Evolutionary conservation across 2,113 vertebrate species (phyloP).

Genomic region (Sapayoa aenigma): DNA sequence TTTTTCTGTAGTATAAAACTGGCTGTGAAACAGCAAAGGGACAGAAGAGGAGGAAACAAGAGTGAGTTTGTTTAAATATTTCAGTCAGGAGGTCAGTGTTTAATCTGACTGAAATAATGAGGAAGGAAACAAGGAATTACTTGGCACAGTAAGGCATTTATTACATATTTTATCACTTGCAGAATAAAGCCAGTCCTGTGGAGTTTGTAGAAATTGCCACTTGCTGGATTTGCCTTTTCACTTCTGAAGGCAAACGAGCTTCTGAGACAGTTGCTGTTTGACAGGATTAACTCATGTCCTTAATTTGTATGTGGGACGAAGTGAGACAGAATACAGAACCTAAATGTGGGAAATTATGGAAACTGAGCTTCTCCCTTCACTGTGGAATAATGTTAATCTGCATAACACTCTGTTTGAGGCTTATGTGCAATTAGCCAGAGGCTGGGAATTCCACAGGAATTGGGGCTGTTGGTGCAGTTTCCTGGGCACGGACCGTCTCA

Average conservation of each 20-base stretch:
- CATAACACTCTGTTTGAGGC: too few relatives aligned
- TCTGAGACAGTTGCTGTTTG: background rate
- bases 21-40: background rate
- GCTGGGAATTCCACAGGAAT: background rate
- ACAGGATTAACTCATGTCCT: background rate
- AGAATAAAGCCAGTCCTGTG: background rate
- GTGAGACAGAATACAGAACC: background rate
- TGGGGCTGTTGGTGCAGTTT: background rate
- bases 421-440: background rate
- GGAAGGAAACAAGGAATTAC: background rate
- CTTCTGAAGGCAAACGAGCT: background rate
- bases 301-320: background rate
- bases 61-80: background rate
- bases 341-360: background rate
- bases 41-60: background rate
- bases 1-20: background rate
- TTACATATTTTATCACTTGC: accelerated
- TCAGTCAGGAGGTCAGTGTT: background rate
- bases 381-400: too few relatives aligned
- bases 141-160: background rate
- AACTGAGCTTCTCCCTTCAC: background rate
- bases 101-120: background rate
- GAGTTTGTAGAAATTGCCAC: background rate
- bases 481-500: background rate
- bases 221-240: background rate